phyloP scores from a whole-genome alignment of 2,797 vertebrate species.

The Harpagifer antarcticus region DNA sequence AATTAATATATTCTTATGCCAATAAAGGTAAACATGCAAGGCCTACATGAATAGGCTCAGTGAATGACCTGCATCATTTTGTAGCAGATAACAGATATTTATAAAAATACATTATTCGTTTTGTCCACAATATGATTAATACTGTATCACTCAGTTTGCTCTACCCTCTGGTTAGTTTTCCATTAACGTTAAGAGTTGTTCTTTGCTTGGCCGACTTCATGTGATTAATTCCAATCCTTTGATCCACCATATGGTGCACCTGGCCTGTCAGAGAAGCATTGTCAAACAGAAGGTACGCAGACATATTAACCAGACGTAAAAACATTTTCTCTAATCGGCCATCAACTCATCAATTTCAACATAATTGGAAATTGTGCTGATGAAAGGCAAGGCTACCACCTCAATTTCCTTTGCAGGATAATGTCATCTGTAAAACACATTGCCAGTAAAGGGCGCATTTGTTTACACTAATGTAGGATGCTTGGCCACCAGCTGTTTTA shows the following conservation, averaged over 20 bases:
- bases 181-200: slow-evolving; percentile 35
- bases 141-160: slow-evolving; percentile 14
- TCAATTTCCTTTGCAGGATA: slow-evolving; percentile 1
- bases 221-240: slow-evolving; percentile 74
- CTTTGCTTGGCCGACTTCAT: slow-evolving; percentile 60
- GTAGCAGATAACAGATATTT: neutral
- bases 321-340: slow-evolving; percentile 10
- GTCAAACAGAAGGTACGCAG: slow-evolving; percentile 38
- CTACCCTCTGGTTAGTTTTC: slow-evolving; percentile 32
- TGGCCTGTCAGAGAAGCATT: slow-evolving; percentile 48
- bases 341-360: slow-evolving; percentile 2
- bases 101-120: slow-evolving; percentile 11
- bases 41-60: neutral
- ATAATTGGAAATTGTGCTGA: slow-evolving; percentile 5
- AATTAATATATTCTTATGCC: neutral
- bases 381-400: slow-evolving; percentile 9
- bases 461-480: no score
- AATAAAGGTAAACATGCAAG: neutral
- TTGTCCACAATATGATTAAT: slow-evolving; percentile 2
- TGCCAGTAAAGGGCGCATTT: no score
- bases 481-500: no score
- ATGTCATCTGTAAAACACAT: neutral
- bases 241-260: slow-evolving; percentile 74
- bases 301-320: slow-evolving; percentile 9
- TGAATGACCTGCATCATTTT: neutral